Evolutionary conservation across 2,888 invertebrate genomes (phyloP), one percentile per base, ranked within the genome.

Genomic region (Polymixis flavicincta): DNA sequence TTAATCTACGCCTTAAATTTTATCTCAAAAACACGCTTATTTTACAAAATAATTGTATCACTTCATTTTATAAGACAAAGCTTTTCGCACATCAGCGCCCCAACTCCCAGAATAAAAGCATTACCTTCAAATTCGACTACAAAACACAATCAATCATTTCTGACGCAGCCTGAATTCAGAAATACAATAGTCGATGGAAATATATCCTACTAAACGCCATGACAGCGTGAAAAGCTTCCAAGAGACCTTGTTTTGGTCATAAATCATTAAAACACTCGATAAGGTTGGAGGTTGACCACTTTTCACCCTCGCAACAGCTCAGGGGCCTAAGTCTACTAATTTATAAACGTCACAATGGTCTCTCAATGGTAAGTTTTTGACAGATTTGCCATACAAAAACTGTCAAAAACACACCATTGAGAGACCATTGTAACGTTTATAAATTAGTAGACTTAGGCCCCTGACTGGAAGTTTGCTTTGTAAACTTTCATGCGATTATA

Each of bases 111-210:
- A 80, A 63, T 81, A 78, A 75, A 7, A 76, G 57, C 63, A 76
- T 75, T 52, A 50, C 42, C 60, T 63, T 55, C 25, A 61, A 74
- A 66, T 28, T 54, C 25, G 11, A 45, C 59, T 14, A 64, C 57
- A 73, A 64, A 61, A 48, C 13, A 54, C 65, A 4, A 82, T 82
- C 71, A 76, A 82, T 84, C 76, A 82, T 80, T 28, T 28, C 37
- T 55, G 71, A 67, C 76, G 45, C 66, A 66, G n/a, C 71, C 70
- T 57, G 52, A 50, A 74, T 83, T 68, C 59, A 48, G 55, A 79
- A 82, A 71, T 71, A 84, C 80, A 82, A 80, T 66, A 76, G 84
- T 55, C 42, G 13, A 69, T 60, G 72, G 42, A 83, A 83, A 69
- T 60, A 68, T 83, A 66, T 70, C 45, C 52, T n/a, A 74, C 60